Percentiles rank a stretch among this genome's conserved stretches.
phyloP scores from a whole-genome alignment of 1,140 invertebrate genomes.

The Magallana angulata region DNA sequence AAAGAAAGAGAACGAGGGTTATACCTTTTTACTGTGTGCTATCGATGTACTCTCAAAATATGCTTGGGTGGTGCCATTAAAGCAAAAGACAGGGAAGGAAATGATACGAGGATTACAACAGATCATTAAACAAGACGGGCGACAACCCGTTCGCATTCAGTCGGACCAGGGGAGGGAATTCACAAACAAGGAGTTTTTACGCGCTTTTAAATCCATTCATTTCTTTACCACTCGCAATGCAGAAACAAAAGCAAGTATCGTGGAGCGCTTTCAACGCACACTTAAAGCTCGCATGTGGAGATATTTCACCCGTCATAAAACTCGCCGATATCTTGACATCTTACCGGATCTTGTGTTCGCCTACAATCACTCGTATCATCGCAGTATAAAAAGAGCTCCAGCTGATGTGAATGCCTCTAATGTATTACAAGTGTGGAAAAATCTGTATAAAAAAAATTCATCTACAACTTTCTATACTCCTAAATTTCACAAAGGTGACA shows the following conservation, averaged over 20 bases:
- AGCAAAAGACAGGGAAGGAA: neutral
- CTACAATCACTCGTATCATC: slow-evolving; percentile 24
- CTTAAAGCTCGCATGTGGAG: slow-evolving; percentile 40
- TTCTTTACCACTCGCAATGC: no score
- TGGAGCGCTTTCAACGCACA: slow-evolving; percentile 40
- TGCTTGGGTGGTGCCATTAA: slow-evolving; percentile 5
- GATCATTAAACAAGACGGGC: no score
- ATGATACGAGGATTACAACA: neutral
- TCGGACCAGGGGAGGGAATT: neutral
- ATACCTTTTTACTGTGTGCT: neutral
- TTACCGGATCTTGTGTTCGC: slow-evolving; percentile 18
- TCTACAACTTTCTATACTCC: no score
- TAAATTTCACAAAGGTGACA: slow-evolving; percentile 31
- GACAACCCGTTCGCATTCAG: neutral
- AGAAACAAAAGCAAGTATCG: no score
- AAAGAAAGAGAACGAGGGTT: no score
- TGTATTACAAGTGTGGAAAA: neutral
- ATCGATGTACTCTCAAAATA: slow-evolving; percentile 4
- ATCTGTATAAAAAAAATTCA: neutral
- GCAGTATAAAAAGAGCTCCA: slow-evolving; percentile 15
- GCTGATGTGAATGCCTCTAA: neutral
- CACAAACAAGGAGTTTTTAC: slow-evolving; percentile 15
- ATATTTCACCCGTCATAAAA: slow-evolving; percentile 32
- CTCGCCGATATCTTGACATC: slow-evolving; percentile 40
- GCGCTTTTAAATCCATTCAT: no score